phyloP scores from a whole-genome alignment of 2,797 vertebrate species.

The Nyctibius grandis region DNA sequence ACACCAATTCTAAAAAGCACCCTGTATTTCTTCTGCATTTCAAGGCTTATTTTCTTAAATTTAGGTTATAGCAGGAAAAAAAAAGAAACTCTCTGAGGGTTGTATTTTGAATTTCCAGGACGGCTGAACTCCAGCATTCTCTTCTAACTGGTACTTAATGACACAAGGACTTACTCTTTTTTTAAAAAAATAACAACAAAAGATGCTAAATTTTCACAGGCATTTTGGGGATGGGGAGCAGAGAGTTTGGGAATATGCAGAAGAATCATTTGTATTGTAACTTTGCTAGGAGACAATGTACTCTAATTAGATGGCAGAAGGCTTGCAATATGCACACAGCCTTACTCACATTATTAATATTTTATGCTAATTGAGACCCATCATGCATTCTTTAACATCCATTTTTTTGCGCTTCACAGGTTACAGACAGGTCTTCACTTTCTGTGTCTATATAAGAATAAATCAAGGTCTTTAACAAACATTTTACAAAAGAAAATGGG shows the following conservation, averaged over 20 bases:
- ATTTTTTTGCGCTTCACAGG: not conserved
- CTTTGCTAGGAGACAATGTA: not conserved
- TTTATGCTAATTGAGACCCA: slow-evolving; percentile 4
- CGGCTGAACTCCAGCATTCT: not conserved
- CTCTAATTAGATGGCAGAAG: slow-evolving; percentile 3
- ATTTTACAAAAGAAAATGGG: not conserved
- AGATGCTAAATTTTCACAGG: not conserved
- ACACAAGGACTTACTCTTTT: not conserved
- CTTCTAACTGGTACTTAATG: not conserved
- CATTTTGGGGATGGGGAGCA: not conserved
- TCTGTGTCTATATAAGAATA: not conserved
- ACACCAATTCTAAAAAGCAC: not conserved
- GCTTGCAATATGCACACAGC: not conserved
- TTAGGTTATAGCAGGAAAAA: not conserved
- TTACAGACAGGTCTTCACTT: not conserved
- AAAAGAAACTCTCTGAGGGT: not conserved
- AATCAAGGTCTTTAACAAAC: not conserved
- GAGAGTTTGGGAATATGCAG: not conserved
- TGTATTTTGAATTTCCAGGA: not conserved
- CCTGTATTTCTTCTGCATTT: not conserved
- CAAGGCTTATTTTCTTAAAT: not conserved
- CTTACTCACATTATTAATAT: not conserved
- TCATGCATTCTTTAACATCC: slow-evolving; percentile 38
- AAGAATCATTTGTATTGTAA: not conserved
- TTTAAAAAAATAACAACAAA: not conserved